These are phyloP conservation scores for Asarcornis scutulata DNA, from an alignment of 2,113 vertebrate genomes.

Conservation along the genomic window DNA sequence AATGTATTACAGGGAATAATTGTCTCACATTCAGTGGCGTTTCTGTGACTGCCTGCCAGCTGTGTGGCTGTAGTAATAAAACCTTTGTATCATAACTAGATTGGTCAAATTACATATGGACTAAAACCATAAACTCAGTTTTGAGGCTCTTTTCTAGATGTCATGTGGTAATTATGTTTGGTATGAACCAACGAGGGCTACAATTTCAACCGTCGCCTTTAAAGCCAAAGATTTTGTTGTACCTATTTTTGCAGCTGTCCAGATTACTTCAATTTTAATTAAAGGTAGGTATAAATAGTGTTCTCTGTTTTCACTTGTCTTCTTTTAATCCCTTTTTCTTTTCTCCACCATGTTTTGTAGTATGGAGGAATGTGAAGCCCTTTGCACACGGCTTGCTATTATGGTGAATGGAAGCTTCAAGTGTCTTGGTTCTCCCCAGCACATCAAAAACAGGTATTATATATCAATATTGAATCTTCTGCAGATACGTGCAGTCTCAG, in stretches of 20 bases:
- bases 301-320: neutral
- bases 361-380: conserved; percentile 92
- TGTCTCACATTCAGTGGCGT: neutral
- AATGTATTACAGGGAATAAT: neutral
- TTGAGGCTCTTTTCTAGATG: neutral
- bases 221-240: neutral
- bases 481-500: neutral
- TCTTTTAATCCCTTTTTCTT: neutral
- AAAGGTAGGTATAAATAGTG: neutral
- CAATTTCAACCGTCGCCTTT: neutral
- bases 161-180: neutral
- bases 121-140: neutral
- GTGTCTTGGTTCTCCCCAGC: conserved; percentile 90
- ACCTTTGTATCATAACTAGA: neutral
- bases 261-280: neutral
- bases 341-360: conserved; percentile 30
- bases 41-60: neutral
- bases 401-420: conserved; percentile 89
- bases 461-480: neutral
- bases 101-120: neutral
- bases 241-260: neutral
- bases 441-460: conserved; percentile 89
- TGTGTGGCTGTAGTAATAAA: neutral
- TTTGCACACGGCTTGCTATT: conserved; percentile 88
- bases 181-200: neutral